Evolutionary conservation across 1,140 invertebrate species (phyloP), one percentile per base, ranked within the genome.

Genomic region (Drosophila sulfurigaster): DNA sequence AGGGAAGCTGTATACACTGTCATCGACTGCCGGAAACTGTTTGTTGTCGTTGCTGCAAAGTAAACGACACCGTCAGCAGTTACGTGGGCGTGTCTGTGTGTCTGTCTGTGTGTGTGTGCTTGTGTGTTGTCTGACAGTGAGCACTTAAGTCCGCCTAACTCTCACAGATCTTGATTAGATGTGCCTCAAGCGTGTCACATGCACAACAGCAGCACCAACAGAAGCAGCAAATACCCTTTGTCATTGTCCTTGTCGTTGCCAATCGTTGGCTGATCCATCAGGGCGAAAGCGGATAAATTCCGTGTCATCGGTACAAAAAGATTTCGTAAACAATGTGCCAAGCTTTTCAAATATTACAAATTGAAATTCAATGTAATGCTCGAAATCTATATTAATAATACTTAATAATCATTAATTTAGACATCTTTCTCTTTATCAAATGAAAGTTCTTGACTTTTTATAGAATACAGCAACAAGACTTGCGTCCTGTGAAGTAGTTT

Each of bases 141-240:
- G 74, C 73, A 70, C 68, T 79, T 83, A 83, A 83, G 73, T 70
- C 69, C 58, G 46, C 66, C 66, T 52, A 62, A 81, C 63, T 68
- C 66, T 69, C 49, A 38, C 57, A 80, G 75, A 78, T 81, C 74
- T 81, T 75, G 81, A 85, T 85, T 85, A 81, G 78, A 72, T 80
- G 72, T 56, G 69, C 81, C 69, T 45, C 54, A 58, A 59, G 81
- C 66, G 38, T 70, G 81, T 74, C 68, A 83, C 51, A 69, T 57
- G 13, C 30, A 16, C 58, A 35, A 43, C 49, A 60, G 15, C 20
- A 25, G 20, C 20, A 25, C 20, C 20, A 25, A 25, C 20, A 25
- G 20, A 25, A 25, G 20, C 20, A 32, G 15, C 20, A 32, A 51
- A 65, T 57, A 62, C 35, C 54, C 54, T 48, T 45, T 48, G 5